phyloP scores from a whole-genome alignment of 2,888 invertebrate genomes.

The Acleris sparsana region DNA sequence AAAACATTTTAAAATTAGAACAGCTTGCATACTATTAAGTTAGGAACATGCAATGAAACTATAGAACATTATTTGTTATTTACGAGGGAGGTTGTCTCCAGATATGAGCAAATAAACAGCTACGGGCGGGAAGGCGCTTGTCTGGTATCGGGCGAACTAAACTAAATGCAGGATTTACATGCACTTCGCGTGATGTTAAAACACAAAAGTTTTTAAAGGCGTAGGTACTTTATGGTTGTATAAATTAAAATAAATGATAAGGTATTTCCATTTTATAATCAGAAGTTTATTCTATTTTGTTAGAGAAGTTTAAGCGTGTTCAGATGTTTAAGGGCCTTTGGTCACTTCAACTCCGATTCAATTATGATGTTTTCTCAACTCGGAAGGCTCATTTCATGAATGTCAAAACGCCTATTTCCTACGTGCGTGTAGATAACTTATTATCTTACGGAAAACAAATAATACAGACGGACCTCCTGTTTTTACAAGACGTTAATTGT shows the following conservation, averaged over 20 bases:
- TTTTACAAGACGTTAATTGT: conserved; percentile 26
- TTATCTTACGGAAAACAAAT: conserved; percentile 26
- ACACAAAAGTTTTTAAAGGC: conserved; percentile 19
- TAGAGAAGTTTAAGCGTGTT: background rate
- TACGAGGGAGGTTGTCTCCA: conserved; percentile 34
- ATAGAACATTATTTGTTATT: conserved; percentile 30
- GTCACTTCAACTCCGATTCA: no score
- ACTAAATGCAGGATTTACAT: conserved; percentile 30
- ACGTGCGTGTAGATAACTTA: background rate
- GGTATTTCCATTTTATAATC: background rate
- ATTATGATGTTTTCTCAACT: no score
- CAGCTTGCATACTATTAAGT: conserved; percentile 20
- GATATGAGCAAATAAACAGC: conserved; percentile 37
- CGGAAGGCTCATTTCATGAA: background rate
- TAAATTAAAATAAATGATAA: conserved; percentile 6
- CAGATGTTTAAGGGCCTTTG: background rate
- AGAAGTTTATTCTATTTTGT: background rate
- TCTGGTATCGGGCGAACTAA: conserved; percentile 28
- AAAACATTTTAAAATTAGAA: conserved; percentile 27
- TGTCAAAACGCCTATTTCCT: conserved; percentile 4
- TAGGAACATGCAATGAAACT: conserved; percentile 33
- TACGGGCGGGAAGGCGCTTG: conserved; percentile 19
- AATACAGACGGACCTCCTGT: conserved; percentile 22
- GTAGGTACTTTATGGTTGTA: conserved; percentile 12
- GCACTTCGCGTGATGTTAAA: conserved; percentile 29